These are phyloP conservation scores for Stenopsyche tienmushanensis DNA, from an alignment of 1,140 invertebrate species.

Conservation along the genomic window DNA sequence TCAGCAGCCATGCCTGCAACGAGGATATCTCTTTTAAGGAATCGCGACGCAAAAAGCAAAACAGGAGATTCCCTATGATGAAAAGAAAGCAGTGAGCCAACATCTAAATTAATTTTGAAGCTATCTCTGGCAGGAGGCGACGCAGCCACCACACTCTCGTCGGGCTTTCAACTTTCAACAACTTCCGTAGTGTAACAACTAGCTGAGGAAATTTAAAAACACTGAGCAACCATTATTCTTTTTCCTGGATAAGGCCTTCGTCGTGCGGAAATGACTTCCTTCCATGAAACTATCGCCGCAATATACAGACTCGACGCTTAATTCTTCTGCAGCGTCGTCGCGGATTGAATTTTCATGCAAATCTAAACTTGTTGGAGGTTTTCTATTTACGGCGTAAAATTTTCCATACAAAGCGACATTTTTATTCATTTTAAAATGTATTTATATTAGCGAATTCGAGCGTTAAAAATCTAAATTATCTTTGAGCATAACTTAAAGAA, in stretches of 20 bases:
- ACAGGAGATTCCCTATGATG: not conserved
- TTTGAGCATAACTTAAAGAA: too few relatives aligned
- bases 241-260: not conserved
- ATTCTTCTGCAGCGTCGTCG: too few relatives aligned
- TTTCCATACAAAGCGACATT: too few relatives aligned
- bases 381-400: too few relatives aligned
- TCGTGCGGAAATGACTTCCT: not conserved
- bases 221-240: not conserved
- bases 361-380: too few relatives aligned
- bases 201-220: conserved; percentile 9
- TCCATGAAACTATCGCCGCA: not conserved
- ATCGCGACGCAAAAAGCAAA: not conserved
- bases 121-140: not conserved
- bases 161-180: conserved; percentile 2
- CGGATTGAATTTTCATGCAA: too few relatives aligned
- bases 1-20: not conserved
- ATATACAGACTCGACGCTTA: too few relatives aligned
- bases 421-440: too few relatives aligned
- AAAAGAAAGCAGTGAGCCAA: not conserved
- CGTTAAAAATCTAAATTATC: too few relatives aligned
- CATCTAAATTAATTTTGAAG: not conserved
- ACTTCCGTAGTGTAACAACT: too few relatives aligned
- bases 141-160: too few relatives aligned
- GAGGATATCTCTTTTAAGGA: not conserved
- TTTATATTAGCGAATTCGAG: too few relatives aligned